A percentile compares a stretch with the other conserved stretches of the same genome.
Conservation (phyloP, 2,888 invertebrate species). For the Heliconius ethilla region DNA sequence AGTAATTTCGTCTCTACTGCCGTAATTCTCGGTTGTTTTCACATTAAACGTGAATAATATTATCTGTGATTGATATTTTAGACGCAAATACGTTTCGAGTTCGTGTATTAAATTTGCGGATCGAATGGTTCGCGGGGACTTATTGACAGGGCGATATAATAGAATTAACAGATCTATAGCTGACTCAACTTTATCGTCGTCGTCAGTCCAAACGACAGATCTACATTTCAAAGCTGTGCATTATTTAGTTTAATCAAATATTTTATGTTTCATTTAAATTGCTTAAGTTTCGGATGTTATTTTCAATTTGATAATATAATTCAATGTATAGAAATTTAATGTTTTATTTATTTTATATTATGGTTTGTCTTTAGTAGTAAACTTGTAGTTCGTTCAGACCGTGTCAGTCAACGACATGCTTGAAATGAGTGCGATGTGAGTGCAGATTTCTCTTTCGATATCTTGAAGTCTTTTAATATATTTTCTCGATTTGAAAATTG, state of each 20-base stretch:
- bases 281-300: neutral
- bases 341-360: neutral
- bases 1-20: slow-evolving; percentile 32
- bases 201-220: slow-evolving; percentile 19
- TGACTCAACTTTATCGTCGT: slow-evolving; percentile 11
- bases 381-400: too few relatives aligned
- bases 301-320: slow-evolving; percentile 9
- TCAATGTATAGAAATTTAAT: neutral
- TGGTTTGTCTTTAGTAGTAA: neutral
- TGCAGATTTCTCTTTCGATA: too few relatives aligned
- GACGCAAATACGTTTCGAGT: slow-evolving; percentile 44
- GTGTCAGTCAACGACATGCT: too few relatives aligned
- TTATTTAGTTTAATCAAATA: slow-evolving; percentile 7
- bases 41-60: slow-evolving; percentile 12
- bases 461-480: too few relatives aligned
- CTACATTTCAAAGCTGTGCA: slow-evolving; percentile 6
- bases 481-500: too few relatives aligned
- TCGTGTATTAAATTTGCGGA: slow-evolving; percentile 50
- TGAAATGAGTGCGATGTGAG: too few relatives aligned
- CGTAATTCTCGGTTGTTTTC: slow-evolving; percentile 29
- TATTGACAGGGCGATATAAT: slow-evolving; percentile 48
- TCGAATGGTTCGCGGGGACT: slow-evolving; percentile 44
- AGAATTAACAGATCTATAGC: slow-evolving; percentile 44
- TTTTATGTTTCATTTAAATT: slow-evolving; percentile 11
- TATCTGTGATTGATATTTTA: slow-evolving; percentile 44